Conservation (phyloP, 2,888 invertebrate genomes). For the Trypoxylon attenuatum region DNA sequence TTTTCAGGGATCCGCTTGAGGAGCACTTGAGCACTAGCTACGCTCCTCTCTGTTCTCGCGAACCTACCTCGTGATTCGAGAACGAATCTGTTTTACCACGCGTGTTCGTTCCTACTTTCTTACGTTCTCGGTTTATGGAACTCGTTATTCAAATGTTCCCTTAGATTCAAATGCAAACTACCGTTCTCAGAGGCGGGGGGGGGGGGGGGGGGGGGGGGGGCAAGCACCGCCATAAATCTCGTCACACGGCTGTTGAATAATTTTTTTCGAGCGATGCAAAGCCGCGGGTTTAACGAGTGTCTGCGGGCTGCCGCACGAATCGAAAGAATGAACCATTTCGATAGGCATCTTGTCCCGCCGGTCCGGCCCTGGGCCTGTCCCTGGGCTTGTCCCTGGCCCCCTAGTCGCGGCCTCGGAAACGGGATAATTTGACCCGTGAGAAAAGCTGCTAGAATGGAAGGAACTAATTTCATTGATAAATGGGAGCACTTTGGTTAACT, state of each 20-base stretch:
- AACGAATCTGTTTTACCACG: too few relatives aligned
- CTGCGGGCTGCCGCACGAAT: not conserved
- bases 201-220: not conserved
- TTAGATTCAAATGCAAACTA: not conserved
- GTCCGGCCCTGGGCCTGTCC: not conserved
- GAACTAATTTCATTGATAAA: slow-evolving; percentile 3
- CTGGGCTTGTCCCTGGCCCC: too few relatives aligned
- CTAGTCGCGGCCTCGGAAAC: too few relatives aligned
- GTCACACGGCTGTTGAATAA: not conserved
- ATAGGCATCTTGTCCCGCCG: not conserved
- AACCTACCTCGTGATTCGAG: too few relatives aligned
- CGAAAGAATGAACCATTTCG: not conserved
- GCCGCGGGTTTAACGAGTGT: not conserved
- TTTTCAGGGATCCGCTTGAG: too few relatives aligned
- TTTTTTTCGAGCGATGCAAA: not conserved
- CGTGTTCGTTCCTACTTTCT: too few relatives aligned
- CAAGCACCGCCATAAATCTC: not conserved
- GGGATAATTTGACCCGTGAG: too few relatives aligned
- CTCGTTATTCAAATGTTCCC: not conserved
- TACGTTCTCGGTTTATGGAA: too few relatives aligned
- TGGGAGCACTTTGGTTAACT: not conserved
- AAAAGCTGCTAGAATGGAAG: not conserved
- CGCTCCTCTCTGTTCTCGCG: too few relatives aligned
- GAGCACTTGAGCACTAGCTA: too few relatives aligned
- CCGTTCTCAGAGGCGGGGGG: not conserved